A percentile compares a stretch with the other conserved stretches of the same genome.
These are phyloP conservation scores for Orchestia grillus DNA, from an alignment of 1,140 invertebrate genomes.

Conservation along the genomic window DNA sequence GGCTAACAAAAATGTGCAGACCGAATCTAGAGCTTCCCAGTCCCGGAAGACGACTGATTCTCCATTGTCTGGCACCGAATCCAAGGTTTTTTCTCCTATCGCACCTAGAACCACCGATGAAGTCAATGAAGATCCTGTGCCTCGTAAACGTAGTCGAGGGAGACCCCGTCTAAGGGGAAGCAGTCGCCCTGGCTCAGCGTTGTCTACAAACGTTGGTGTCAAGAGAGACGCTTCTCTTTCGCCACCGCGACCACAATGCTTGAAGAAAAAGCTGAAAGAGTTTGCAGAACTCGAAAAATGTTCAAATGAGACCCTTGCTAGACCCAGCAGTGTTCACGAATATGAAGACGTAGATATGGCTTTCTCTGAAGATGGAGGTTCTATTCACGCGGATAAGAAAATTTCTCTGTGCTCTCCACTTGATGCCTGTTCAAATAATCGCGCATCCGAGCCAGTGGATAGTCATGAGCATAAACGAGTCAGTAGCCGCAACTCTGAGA, in stretches of 20 bases:
- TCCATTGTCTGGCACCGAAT: not conserved
- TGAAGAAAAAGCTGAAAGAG: not conserved
- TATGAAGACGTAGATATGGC: not conserved
- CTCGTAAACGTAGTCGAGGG: not conserved
- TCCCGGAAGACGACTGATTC: not conserved
- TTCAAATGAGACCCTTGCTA: not conserved
- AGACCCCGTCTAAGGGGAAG: not conserved
- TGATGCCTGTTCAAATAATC: not conserved
- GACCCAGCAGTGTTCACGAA: not conserved
- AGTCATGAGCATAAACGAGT: not conserved
- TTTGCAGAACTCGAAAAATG: not conserved
- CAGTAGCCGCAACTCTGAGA: not conserved
- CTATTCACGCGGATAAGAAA: not conserved
- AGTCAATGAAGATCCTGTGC: not conserved
- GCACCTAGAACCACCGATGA: not conserved
- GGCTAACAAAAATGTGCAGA: not conserved
- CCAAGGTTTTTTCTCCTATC: not conserved
- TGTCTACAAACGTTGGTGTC: not conserved
- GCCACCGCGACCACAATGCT: not conserved
- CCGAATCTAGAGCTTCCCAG: not conserved
- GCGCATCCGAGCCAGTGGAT: not conserved
- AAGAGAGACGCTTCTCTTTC: slow-evolving; percentile 2
- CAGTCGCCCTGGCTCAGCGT: not conserved
- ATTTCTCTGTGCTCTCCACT: not conserved
- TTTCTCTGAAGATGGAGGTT: not conserved